Base-by-base conservation (phyloP, 2,888 invertebrate species). In the Flabesymbios commensalis region DNA sequence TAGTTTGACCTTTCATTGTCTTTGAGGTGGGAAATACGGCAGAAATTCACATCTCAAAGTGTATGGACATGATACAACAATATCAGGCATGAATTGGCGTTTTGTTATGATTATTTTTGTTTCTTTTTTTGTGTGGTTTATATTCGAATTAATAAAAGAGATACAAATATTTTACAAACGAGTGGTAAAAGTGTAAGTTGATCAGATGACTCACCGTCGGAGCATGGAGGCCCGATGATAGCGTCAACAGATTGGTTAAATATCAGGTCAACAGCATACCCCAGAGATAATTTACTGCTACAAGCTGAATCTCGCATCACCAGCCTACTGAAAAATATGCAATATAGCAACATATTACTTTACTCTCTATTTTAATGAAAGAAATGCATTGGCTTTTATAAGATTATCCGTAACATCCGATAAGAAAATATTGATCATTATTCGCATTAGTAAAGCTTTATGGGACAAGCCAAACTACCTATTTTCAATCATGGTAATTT, bases 141-240 rank as follows among this genome's bases (percentile, higher is more conserved):
- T n/a, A n/a, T n/a, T n/a, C n/a, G n/a, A n/a, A n/a, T n/a, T n/a
- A n/a, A n/a, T n/a, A n/a, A n/a, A n/a, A n/a, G n/a, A n/a, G n/a
- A n/a, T n/a, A n/a, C n/a, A n/a, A n/a, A n/a, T n/a, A n/a, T n/a
- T n/a, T n/a, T n/a, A n/a, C n/a, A n/a, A n/a, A n/a, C n/a, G n/a
- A n/a, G 14, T 45, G 22, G 22, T 45, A 22, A n/a, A 45, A 45
- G 14, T 24, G n/a, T n/a, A n/a, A n/a, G n/a, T n/a, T n/a, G n/a
- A n/a, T 5, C 24, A 4, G 24, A 31, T 41, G 5, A 42, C 53
- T 54, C 53, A 68, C 69, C 65, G 3, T 28, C 28, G 2, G 69
- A 69, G 51, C 69, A 69, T 3, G 69, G 67, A 22, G 69, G 69
- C 3, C 69, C 69, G 7, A 69, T 65, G 42, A 67, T 58, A 19